Percentiles rank a stretch among this genome's conserved stretches.
phyloP scores from a whole-genome alignment of 2,797 vertebrate species.

The Myioborus melanocephalus region DNA sequence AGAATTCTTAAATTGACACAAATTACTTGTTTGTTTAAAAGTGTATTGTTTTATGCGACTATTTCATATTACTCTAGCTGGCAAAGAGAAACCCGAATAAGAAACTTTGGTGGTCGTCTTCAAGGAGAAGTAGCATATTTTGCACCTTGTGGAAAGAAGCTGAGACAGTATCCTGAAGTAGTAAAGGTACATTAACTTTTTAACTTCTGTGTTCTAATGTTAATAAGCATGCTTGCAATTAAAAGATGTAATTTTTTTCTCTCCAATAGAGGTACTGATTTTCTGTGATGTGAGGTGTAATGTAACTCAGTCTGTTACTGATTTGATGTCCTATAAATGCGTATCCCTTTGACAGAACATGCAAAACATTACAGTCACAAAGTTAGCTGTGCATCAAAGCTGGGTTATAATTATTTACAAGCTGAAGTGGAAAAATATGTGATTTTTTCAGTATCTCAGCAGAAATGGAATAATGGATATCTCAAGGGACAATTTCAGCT shows the following conservation, averaged over 20 bases:
- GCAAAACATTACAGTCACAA: conserved; percentile 66
- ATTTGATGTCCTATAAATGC: conserved; percentile 58
- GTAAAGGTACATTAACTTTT: conserved; percentile 84
- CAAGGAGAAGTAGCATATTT: conserved; percentile 93
- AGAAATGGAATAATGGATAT: conserved; percentile 94
- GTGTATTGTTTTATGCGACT: conserved; percentile 43
- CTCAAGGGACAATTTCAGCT: conserved; percentile 96
- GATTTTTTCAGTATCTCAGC: conserved; percentile 92
- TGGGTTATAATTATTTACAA: conserved; percentile 79
- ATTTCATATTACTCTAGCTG: conserved; percentile 79
- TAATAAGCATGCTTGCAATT: conserved; percentile 37
- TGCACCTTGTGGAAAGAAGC: conserved; percentile 93
- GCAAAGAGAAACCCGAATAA: conserved; percentile 93
- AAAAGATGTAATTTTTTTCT: neutral
- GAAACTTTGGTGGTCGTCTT: conserved; percentile 83
- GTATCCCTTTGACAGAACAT: conserved; percentile 62
- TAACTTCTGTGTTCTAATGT: neutral
- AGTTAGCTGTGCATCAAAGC: conserved; percentile 75
- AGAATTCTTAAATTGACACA: neutral
- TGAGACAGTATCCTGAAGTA: conserved; percentile 93
- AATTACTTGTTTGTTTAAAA: neutral
- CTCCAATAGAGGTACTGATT: conserved; percentile 61
- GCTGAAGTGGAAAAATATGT: conserved; percentile 85
- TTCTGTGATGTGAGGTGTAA: conserved; percentile 53
- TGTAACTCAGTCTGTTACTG: conserved; percentile 35